Conservation (phyloP, 2,113 vertebrate genomes). For the Pedionomus torquatus region DNA sequence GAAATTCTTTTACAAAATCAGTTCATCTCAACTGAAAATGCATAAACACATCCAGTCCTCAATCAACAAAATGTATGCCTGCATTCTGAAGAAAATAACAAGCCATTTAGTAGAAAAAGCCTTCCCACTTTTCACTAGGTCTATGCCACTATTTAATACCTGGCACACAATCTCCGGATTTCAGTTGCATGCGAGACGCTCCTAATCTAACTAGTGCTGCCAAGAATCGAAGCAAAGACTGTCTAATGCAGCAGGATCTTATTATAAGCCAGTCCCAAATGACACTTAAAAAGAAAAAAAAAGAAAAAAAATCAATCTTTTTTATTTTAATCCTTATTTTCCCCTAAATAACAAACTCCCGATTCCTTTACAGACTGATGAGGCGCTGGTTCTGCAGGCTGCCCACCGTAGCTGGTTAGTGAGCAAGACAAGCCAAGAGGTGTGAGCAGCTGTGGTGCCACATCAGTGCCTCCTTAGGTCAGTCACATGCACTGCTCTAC, state of each 20-base stretch:
- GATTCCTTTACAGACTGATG: constrained; percentile 52
- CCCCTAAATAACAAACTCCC: constrained; percentile 59
- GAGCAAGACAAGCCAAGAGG: not conserved
- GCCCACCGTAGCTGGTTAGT: not conserved
- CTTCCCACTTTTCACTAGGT: not conserved
- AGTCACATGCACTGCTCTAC: not conserved
- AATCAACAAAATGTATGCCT: constrained; percentile 24
- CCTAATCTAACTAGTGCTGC: constrained; percentile 48
- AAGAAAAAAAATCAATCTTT: constrained; percentile 23
- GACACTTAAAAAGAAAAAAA: constrained; percentile 25
- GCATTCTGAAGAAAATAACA: not conserved
- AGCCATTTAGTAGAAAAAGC: not conserved
- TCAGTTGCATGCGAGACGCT: not conserved
- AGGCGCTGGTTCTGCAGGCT: constrained; percentile 19
- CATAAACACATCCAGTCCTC: not conserved
- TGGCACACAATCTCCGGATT: constrained; percentile 2
- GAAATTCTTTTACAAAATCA: constrained; percentile 37
- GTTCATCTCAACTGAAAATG: constrained; percentile 35
- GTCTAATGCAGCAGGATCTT: constrained; percentile 53
- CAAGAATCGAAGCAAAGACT: constrained; percentile 54
- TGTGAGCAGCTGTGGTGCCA: not conserved
- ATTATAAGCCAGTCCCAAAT: constrained; percentile 59
- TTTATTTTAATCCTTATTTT: constrained; percentile 58
- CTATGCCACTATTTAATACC: not conserved
- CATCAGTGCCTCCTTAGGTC: not conserved